Evolutionary conservation across 2,113 vertebrate genomes (phyloP).

Genomic region (Sprattus sprattus): DNA sequence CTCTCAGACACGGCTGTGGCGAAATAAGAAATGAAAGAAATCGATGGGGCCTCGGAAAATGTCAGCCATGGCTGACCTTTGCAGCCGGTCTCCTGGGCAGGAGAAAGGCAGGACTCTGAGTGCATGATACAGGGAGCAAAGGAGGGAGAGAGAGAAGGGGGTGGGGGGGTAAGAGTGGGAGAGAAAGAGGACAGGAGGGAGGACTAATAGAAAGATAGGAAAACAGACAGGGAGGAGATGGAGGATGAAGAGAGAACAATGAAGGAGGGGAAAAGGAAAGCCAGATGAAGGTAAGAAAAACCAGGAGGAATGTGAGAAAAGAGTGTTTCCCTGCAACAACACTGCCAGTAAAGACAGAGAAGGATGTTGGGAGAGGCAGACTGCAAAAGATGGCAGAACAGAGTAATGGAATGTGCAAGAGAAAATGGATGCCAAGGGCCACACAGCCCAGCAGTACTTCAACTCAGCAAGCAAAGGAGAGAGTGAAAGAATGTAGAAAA

Average conservation of each 20-base stretch:
- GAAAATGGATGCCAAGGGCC: background rate
- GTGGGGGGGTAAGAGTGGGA: background rate
- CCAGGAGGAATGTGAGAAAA: background rate
- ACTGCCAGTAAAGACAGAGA: background rate
- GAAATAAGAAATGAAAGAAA: slow-evolving; percentile 63
- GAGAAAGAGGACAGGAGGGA: slow-evolving; percentile 14
- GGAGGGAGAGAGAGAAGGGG: slow-evolving; percentile 46
- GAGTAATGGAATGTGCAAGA: background rate
- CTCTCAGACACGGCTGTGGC: slow-evolving; percentile 43
- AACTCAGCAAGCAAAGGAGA: background rate
- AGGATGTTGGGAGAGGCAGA: background rate
- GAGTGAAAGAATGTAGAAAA: background rate
- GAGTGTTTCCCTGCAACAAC: background rate
- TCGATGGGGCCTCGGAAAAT: slow-evolving; percentile 72
- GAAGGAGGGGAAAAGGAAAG: background rate
- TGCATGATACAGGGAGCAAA: slow-evolving; percentile 29
- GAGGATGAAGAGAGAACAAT: background rate
- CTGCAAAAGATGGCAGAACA: background rate
- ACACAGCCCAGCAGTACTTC: background rate
- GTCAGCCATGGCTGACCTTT: slow-evolving; percentile 72
- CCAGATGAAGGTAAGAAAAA: background rate
- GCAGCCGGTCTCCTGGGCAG: slow-evolving; percentile 59
- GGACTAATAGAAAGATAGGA: slow-evolving; percentile 33
- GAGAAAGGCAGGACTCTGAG: slow-evolving; percentile 24
- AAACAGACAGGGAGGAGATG: slow-evolving; percentile 21